Conservation (phyloP, 2,888 invertebrate genomes). For the Ectropis crepuscularia region DNA sequence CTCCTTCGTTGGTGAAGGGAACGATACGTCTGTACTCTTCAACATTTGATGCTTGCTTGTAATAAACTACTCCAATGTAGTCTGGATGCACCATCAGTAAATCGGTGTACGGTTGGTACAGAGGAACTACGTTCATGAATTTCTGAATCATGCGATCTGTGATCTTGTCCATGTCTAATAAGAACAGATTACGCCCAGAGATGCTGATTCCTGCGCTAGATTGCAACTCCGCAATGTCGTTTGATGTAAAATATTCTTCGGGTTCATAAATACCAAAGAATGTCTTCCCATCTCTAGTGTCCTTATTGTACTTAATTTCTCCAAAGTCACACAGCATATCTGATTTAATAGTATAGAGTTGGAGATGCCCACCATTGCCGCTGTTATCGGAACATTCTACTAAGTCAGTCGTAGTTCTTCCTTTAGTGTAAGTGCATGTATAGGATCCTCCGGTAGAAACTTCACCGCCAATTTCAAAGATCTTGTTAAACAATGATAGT, state of each 20-base stretch:
- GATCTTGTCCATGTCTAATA: background rate
- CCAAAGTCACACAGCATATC: background rate
- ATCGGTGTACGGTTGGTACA: background rate
- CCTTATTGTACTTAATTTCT: background rate
- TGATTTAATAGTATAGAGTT: background rate
- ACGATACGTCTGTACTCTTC: background rate
- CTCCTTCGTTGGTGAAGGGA: conserved; percentile 1
- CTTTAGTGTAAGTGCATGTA: conserved; percentile 2
- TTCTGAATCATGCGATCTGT: conserved; percentile 1
- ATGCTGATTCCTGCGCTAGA: background rate
- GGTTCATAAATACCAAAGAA: background rate
- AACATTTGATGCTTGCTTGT: background rate
- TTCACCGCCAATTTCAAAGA: conserved; percentile 1
- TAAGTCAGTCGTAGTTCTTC: background rate
- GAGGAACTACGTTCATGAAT: background rate
- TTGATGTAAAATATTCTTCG: background rate
- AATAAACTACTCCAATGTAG: background rate
- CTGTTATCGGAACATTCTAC: conserved; percentile 1
- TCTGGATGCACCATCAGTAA: background rate
- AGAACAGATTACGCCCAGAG: background rate
- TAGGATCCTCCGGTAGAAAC: conserved; percentile 1
- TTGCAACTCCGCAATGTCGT: background rate
- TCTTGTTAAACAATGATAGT: background rate
- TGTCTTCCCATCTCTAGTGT: background rate
- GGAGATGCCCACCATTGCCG: background rate